phyloP scores from a whole-genome alignment of 2,113 vertebrate genomes.

The Holacanthus passer region DNA sequence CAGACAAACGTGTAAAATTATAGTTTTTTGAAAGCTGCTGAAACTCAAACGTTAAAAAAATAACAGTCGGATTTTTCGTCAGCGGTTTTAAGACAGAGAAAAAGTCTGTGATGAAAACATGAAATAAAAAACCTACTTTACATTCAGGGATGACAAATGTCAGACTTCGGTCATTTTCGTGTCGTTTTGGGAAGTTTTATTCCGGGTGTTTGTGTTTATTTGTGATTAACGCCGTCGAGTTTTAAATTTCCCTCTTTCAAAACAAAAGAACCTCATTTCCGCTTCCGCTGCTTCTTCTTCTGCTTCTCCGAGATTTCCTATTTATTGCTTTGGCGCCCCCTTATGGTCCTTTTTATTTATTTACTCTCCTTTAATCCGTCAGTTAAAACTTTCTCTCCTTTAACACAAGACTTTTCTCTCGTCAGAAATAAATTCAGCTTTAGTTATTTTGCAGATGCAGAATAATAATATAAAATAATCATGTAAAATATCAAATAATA shows the following conservation, averaged over 20 bases:
- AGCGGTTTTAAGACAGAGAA: neutral
- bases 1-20: neutral
- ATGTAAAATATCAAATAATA: too few species aligned
- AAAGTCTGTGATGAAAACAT: rapidly evolving
- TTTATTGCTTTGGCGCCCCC: neutral
- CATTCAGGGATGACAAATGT: neutral
- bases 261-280: conserved; percentile 56
- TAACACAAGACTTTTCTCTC: too few species aligned
- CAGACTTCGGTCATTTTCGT: neutral
- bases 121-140: conserved; percentile 7
- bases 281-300: conserved; percentile 22
- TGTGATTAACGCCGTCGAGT: neutral
- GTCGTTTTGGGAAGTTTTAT: neutral
- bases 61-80: neutral
- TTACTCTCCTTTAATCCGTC: too few species aligned
- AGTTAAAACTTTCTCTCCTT: too few species aligned
- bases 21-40: neutral
- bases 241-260: conserved; percentile 80
- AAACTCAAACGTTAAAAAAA: neutral
- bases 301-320: neutral
- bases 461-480: too few species aligned
- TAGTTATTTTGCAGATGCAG: too few species aligned
- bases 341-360: too few species aligned
- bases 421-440: too few species aligned
- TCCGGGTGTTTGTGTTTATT: conserved; percentile 24